Evolutionary conservation across 2,888 invertebrate genomes (phyloP).

Genomic region (Pasiphila rectangulata): DNA sequence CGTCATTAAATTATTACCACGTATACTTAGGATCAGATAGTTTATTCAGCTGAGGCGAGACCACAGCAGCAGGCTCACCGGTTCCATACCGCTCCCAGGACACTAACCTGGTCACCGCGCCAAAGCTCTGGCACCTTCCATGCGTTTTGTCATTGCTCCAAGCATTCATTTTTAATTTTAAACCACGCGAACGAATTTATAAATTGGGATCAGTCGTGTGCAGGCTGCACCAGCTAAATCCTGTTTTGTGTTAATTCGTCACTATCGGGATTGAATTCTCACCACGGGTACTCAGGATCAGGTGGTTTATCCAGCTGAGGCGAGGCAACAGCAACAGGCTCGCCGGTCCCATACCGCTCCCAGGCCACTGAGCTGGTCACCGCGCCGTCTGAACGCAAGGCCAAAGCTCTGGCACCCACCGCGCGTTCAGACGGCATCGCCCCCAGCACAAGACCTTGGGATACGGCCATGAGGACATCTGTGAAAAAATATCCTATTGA

Average conservation of each 20-base stretch:
- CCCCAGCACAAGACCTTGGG: constrained; percentile 85
- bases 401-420: constrained; percentile 77
- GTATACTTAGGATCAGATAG: no score
- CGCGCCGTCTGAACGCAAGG: constrained; percentile 55
- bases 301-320: constrained; percentile 84
- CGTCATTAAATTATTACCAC: no score
- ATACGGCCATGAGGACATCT: constrained; percentile 87
- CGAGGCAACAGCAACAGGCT: constrained; percentile 66
- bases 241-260: no score
- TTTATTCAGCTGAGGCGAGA: no score
- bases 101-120: no score
- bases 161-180: no score
- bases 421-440: constrained; percentile 68
- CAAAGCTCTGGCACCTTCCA: background rate
- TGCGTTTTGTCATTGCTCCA: background rate
- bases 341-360: constrained; percentile 64
- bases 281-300: constrained; percentile 87
- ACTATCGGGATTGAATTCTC: no score
- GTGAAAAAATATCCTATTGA: constrained; percentile 26
- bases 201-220: no score
- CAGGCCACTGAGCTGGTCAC: constrained; percentile 69
- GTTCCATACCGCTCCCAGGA: no score
- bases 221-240: no score
- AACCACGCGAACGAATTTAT: no score
- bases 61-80: no score